Evolutionary conservation across 2,797 vertebrate genomes (phyloP).

Genomic region (Gymnoscopelus braueri): DNA sequence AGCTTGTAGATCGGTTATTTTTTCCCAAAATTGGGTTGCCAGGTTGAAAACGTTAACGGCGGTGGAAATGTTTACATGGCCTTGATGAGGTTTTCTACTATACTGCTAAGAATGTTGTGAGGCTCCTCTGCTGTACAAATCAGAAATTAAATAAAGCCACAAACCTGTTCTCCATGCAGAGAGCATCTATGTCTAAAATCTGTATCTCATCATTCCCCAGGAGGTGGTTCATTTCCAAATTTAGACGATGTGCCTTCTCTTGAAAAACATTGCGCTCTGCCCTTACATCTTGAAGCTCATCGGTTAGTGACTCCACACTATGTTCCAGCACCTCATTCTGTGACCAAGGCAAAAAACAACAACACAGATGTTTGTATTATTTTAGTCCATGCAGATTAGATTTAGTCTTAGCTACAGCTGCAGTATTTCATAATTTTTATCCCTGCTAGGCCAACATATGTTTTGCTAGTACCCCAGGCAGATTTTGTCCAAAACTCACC

Average conservation of each 20-base stretch:
- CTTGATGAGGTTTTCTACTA: too few relatives aligned
- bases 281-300: constrained; percentile 93
- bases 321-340: constrained; percentile 92
- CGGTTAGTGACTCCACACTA: constrained; percentile 88
- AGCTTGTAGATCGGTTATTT: too few relatives aligned
- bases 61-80: too few relatives aligned
- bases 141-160: constrained; percentile 30
- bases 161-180: constrained; percentile 98
- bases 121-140: background rate
- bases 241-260: constrained; percentile 94
- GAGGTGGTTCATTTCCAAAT: constrained; percentile 93
- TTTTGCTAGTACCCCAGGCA: too few relatives aligned
- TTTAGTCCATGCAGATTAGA: too few relatives aligned
- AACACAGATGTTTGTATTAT: background rate
- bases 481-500: too few relatives aligned
- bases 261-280: constrained; percentile 93
- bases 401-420: background rate
- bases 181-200: constrained; percentile 93
- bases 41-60: too few relatives aligned
- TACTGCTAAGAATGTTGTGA: background rate
- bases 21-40: too few relatives aligned
- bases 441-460: too few relatives aligned
- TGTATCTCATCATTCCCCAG: constrained; percentile 89
- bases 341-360: background rate
- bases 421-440: too few relatives aligned